These are phyloP conservation scores for Myotis yumanensis DNA, from an alignment of 2,113 vertebrate genomes.

Conservation along the genomic window DNA sequence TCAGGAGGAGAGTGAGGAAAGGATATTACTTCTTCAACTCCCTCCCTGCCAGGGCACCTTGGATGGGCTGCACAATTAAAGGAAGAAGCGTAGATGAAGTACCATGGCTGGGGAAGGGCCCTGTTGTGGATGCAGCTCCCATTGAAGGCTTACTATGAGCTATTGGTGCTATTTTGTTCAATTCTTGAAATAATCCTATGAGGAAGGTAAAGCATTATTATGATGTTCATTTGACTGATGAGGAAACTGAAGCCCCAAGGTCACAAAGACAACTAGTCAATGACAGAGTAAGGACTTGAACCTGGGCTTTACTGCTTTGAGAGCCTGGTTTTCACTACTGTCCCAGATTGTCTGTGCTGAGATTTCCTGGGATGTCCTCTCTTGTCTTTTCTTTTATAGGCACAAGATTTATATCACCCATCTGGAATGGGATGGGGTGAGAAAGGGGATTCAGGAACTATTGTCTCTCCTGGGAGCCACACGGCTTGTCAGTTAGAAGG, in stretches of 20 bases:
- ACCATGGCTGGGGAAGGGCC: neutral
- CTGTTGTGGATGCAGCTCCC: too few relatives aligned
- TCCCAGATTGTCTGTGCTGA: neutral
- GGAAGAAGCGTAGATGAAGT: neutral
- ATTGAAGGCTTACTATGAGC: neutral
- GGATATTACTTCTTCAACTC: neutral
- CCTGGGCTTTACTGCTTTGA: neutral
- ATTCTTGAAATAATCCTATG: neutral
- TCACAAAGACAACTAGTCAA: neutral
- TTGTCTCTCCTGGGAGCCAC: neutral
- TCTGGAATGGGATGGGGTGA: neutral
- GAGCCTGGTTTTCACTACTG: neutral
- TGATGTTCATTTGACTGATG: neutral
- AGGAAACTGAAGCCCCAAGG: neutral
- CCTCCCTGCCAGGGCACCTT: neutral
- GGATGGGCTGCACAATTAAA: neutral
- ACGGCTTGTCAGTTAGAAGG: constrained; percentile 37
- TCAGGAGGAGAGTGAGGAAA: neutral
- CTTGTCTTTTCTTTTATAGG: constrained; percentile 9
- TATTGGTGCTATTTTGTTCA: neutral
- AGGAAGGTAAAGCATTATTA: neutral
- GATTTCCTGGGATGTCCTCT: neutral
- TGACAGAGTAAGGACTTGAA: neutral
- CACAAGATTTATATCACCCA: constrained; percentile 23
- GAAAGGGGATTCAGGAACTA: neutral